Base-by-base conservation (phyloP, 2,113 vertebrate genomes). In the Oceanites oceanicus region DNA sequence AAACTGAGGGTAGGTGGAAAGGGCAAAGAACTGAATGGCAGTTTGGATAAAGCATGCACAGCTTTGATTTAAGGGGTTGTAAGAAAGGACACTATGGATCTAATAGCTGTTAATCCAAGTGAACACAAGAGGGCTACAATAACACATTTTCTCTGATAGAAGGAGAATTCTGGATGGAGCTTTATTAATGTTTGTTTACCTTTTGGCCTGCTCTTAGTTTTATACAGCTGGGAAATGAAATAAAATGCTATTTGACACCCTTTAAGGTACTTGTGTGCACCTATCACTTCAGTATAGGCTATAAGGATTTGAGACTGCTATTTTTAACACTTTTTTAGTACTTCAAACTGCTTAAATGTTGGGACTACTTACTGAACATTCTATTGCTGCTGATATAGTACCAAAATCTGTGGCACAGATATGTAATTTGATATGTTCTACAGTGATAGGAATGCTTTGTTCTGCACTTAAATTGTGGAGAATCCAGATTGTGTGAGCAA, bases 101-200 rank as follows among this genome's bases (percentile, higher is more conserved):
- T 23, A 53, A 42, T 5, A 82, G 95, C 72, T 92, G 50, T 94
- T 95, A 83, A 93, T 94, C 56, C 50, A 40, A 19, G n/a, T 86
- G 96, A 96, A 96, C 97, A 97, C 97, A 96, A 92, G 96, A 87
- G 97, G 97, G 92, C 98, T 92, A 92, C 93, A 90, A 14, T 34
- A 53, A 72, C 73, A 59, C 6, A 1, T 62, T 87, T 94, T 86
- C 47, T 45, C 16, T 27, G 36, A 49, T 15, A 49, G 78, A 72
- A 75, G 29, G 32, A 84, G 38, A 34, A 32, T 81, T 79, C 45
- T 85, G 2, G 16, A 53, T 91, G 38, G 45, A 76, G 50, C 52
- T 89, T 84, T 72, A 26, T 32, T 73, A 62, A 44, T 52, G 11
- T 27, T 56, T 86, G 12, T 36, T 13, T 75, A n/a, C 25, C 10